Evolutionary conservation across 2,113 vertebrate species (phyloP).

Genomic region (Lota lota): DNA sequence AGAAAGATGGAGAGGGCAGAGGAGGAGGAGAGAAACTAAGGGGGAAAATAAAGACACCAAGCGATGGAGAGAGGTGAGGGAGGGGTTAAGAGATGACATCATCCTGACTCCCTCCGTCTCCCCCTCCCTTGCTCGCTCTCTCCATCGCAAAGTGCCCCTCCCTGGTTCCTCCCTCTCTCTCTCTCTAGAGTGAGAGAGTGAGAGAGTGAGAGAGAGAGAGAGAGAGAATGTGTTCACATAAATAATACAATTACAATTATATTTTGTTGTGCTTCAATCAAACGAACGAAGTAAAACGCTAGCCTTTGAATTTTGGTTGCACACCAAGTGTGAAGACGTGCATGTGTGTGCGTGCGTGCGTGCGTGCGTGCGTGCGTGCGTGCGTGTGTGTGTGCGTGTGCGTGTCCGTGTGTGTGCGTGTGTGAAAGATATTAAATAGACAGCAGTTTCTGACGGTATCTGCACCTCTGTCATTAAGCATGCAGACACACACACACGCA

Average conservation of each 20-base stretch:
- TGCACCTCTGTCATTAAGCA: constrained; percentile 53
- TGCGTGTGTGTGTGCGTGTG: constrained; percentile 13
- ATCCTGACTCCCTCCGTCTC: constrained; percentile 38
- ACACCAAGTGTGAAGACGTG: constrained; percentile 11
- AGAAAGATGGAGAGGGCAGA: constrained; percentile 22
- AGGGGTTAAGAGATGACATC: constrained; percentile 69
- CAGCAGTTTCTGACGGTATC: constrained; percentile 52
- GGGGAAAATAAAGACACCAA: constrained; percentile 26
- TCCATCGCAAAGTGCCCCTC: constrained; percentile 36
- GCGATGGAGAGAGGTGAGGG: constrained; percentile 31
- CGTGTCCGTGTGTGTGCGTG: constrained; percentile 19
- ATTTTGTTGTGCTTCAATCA: constrained; percentile 22
- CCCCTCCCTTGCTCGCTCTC: constrained; percentile 26
- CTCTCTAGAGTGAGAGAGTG: not conserved
- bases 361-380: constrained; percentile 8
- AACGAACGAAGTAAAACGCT: constrained; percentile 47
- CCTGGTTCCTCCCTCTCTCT: constrained; percentile 21
- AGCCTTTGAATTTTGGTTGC: constrained; percentile 58
- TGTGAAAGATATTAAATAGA: constrained; percentile 19
- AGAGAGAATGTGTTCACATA: no score
- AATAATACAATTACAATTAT: no score
- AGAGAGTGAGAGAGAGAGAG: no score
- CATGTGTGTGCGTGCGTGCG: not conserved
- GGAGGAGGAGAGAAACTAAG: constrained; percentile 21
- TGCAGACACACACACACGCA: constrained; percentile 19